A percentile compares a stretch with the other conserved stretches of the same genome.
These are phyloP conservation scores for Mactromeris polynyma DNA, from an alignment of 2,888 invertebrate genomes.

Conservation along the genomic window DNA sequence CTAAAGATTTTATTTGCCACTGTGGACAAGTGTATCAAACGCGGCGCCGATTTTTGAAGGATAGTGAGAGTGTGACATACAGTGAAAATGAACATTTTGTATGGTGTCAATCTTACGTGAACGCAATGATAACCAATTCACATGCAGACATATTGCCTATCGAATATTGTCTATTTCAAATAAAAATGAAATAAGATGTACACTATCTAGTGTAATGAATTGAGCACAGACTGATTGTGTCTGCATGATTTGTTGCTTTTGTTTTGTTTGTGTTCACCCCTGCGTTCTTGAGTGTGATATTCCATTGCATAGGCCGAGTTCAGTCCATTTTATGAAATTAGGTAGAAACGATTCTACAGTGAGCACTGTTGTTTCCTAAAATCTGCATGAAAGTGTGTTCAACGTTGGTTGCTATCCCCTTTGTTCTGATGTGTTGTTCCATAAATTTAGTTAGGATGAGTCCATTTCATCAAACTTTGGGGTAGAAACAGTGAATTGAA, in stretches of 20 bases:
- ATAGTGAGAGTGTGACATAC: no score
- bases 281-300: not conserved
- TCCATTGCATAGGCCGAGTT: not conserved
- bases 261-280: not conserved
- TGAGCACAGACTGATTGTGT: not conserved
- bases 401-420: not conserved
- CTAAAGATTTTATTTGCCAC: no score
- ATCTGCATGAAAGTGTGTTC: conserved; percentile 18
- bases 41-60: no score
- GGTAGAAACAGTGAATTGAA: not conserved
- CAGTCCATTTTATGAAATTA: not conserved
- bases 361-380: not conserved
- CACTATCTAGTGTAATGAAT: no score
- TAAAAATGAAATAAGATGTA: no score
- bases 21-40: no score
- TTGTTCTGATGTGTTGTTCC: not conserved
- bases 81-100: no score
- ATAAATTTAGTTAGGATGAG: not conserved
- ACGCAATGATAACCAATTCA: not conserved
- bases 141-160: no score
- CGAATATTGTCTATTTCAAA: no score
- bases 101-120: not conserved
- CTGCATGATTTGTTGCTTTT: not conserved
- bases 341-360: not conserved
- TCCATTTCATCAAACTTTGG: not conserved